phyloP scores from a whole-genome alignment of 2,113 vertebrate species.

The Tachysurus fulvidraco region DNA sequence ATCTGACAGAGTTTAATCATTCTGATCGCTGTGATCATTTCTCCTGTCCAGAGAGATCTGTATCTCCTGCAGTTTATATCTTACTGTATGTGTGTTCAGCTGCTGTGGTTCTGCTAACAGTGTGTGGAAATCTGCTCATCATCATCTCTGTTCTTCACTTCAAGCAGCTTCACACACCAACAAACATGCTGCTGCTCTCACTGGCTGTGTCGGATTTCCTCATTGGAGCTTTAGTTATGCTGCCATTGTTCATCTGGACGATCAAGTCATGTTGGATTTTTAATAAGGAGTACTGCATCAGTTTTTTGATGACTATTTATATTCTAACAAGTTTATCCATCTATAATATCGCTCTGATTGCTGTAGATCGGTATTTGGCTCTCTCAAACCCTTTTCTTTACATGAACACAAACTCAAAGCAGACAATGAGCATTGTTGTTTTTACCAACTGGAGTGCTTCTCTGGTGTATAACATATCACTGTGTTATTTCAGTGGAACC shows the following conservation, averaged over 20 bases:
- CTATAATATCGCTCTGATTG: slow-evolving; percentile 33
- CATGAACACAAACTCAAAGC: slow-evolving; percentile 27
- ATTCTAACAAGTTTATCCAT: slow-evolving; percentile 41
- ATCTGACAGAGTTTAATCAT: not conserved
- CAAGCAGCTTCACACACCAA: not conserved
- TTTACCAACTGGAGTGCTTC: slow-evolving; percentile 10
- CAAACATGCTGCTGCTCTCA: not conserved
- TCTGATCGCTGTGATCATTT: no score
- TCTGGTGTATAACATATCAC: slow-evolving; percentile 5
- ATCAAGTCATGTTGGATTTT: slow-evolving; percentile 46
- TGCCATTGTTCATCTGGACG: not conserved
- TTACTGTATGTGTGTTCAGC: not conserved
- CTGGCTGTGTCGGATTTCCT: not conserved
- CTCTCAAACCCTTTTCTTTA: slow-evolving; percentile 50
- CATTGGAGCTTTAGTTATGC: not conserved
- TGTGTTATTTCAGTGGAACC: slow-evolving; percentile 10
- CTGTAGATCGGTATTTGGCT: slow-evolving; percentile 49
- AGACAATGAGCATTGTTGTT: not conserved
- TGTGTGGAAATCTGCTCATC: slow-evolving; percentile 61
- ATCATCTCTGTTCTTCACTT: slow-evolving; percentile 37
- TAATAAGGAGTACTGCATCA: not conserved
- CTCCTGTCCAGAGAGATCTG: no score
- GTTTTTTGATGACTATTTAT: not conserved
- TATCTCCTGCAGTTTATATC: no score
- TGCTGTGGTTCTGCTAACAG: slow-evolving; percentile 61